phyloP scores from a whole-genome alignment of 2,888 invertebrate genomes.

The Odontocerum albicorne region DNA sequence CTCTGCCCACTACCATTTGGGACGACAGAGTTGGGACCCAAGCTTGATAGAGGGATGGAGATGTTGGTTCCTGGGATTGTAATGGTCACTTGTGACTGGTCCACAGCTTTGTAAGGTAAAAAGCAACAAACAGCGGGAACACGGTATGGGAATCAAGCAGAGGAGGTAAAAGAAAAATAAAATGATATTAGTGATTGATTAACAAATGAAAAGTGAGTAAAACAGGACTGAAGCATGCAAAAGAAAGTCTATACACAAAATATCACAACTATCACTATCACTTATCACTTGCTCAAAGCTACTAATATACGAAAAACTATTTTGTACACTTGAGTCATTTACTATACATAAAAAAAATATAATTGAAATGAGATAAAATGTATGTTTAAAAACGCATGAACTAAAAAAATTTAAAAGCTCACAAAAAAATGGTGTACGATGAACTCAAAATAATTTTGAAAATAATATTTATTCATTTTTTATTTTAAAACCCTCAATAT shows the following conservation, averaged over 20 bases:
- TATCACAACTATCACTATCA: background rate
- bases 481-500: too few species aligned
- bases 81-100: slow-evolving; percentile 49
- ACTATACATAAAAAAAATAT: background rate
- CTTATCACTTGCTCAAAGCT: too few species aligned
- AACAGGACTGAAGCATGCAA: slow-evolving; percentile 15
- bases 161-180: slow-evolving; percentile 31
- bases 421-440: too few species aligned
- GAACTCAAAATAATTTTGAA: too few species aligned
- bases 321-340: too few species aligned
- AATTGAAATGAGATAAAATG: background rate
- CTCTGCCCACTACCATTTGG: slow-evolving; percentile 46
- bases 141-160: slow-evolving; percentile 19
- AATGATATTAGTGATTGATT: slow-evolving; percentile 32
- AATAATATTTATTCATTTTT: too few species aligned
- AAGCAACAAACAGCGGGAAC: slow-evolving; percentile 27
- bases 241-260: slow-evolving; percentile 22
- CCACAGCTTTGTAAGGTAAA: slow-evolving; percentile 1
- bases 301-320: too few species aligned
- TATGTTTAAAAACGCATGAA: too few species aligned
- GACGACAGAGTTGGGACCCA: slow-evolving; percentile 43
- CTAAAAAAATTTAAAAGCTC: too few species aligned
- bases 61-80: slow-evolving; percentile 66
- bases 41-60: slow-evolving; percentile 58
- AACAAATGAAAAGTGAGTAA: slow-evolving; percentile 10